Evolutionary conservation across 2,888 invertebrate genomes (phyloP).

Genomic region (Apotomis turbidana): DNA sequence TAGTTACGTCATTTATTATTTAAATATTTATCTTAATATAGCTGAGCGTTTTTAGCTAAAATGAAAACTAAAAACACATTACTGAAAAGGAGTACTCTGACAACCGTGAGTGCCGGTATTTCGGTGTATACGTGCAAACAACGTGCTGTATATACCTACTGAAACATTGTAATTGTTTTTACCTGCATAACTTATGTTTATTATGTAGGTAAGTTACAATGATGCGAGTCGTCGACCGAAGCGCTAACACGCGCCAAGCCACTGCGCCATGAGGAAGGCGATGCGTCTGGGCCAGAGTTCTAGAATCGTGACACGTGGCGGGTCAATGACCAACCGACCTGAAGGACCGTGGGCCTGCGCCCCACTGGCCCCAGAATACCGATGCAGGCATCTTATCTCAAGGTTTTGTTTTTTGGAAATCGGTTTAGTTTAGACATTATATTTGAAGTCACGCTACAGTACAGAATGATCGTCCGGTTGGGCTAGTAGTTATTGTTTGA

Average conservation of each 20-base stretch:
- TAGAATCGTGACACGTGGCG: constrained; percentile 41
- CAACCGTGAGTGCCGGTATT: no score
- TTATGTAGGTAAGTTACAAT: constrained; percentile 23
- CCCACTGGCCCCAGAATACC: constrained; percentile 24
- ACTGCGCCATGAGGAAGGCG: constrained; percentile 15
- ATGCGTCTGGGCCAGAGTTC: constrained; percentile 21
- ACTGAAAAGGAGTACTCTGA: no score
- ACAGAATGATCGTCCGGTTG: no score
- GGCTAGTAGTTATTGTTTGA: no score
- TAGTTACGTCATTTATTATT: no score
- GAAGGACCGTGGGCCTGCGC: constrained; percentile 32
- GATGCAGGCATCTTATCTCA: neutral
- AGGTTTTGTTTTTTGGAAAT: constrained; percentile 28
- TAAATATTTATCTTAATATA: no score
- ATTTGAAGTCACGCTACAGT: no score
- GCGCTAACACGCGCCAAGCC: constrained; percentile 26
- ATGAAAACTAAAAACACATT: no score
- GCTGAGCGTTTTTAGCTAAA: no score
- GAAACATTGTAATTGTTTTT: constrained; percentile 1
- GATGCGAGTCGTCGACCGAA: constrained; percentile 47
- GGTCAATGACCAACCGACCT: constrained; percentile 41
- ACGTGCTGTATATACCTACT: neutral
- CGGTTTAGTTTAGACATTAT: neutral
- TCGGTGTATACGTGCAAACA: neutral
- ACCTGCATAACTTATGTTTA: neutral